These are phyloP conservation scores for Onychomys torridus DNA, from an alignment of 2,797 vertebrate genomes.

Conservation along the genomic window DNA sequence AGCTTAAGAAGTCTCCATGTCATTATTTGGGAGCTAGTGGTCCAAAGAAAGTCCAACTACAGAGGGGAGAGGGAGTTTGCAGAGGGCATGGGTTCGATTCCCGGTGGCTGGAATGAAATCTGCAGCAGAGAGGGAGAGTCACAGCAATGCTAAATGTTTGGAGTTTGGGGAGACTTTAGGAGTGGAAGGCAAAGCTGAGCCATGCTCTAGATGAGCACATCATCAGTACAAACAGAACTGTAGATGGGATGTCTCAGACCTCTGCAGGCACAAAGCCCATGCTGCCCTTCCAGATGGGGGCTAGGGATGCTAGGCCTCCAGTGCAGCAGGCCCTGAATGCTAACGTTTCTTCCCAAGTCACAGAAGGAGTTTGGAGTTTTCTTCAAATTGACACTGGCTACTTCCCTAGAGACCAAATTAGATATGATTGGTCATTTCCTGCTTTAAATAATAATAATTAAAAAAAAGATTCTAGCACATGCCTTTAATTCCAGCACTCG, in stretches of 20 bases:
- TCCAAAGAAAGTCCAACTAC: no score
- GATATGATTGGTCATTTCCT: not conserved
- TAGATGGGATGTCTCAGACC: not conserved
- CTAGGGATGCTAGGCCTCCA: not conserved
- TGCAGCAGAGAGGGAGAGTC: not conserved
- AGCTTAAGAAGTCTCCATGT: no score
- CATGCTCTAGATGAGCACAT: not conserved
- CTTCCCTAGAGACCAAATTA: slow-evolving; percentile 7
- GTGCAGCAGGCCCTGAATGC: not conserved
- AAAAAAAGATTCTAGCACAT: not conserved
- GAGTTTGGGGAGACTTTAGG: not conserved
- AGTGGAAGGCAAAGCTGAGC: not conserved
- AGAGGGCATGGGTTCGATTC: not conserved
- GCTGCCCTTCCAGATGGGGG: not conserved
- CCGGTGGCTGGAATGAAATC: not conserved
- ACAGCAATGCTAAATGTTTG: not conserved
- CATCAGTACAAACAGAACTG: not conserved
- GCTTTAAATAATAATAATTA: not conserved
- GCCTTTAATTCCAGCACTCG: no score
- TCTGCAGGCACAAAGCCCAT: fast-evolving
- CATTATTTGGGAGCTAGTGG: no score
- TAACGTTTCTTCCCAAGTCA: not conserved
- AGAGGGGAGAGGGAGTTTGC: not conserved
- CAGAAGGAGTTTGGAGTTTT: not conserved
- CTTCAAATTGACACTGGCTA: not conserved